These are phyloP conservation scores for Actinia tenebrosa DNA, from an alignment of 64 coral and sea anemone species.

Conservation along the genomic window DNA sequence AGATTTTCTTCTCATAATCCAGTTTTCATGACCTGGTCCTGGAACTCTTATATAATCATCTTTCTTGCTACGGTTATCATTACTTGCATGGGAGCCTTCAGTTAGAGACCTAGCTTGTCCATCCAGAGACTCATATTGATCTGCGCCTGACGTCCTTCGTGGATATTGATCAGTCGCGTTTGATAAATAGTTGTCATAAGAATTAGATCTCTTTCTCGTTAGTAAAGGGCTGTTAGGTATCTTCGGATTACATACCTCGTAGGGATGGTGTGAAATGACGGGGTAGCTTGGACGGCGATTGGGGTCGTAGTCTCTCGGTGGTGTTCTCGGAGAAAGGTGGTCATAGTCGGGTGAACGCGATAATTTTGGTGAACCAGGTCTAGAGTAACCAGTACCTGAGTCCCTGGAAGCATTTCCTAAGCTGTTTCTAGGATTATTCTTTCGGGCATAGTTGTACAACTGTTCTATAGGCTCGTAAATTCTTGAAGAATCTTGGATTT, in stretches of 20 bases:
- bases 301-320: neutral
- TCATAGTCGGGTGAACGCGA: neutral
- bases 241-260: neutral
- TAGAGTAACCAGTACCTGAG: neutral
- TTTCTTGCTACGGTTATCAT: neutral
- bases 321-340: neutral
- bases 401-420: neutral
- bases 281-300: neutral
- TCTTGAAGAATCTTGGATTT: neutral
- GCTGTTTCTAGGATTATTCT: neutral
- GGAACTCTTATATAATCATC: neutral
- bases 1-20: neutral
- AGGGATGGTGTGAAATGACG: neutral
- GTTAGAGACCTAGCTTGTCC: neutral
- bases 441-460: neutral
- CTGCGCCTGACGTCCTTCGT: neutral
- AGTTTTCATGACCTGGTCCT: neutral
- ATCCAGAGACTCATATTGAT: neutral
- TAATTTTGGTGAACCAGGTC: neutral
- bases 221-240: neutral
- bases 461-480: neutral
- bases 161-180: neutral
- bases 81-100: neutral
- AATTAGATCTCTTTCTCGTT: neutral
- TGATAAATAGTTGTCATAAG: neutral